Evolutionary conservation across 2,888 invertebrate species (phyloP), one percentile per base, ranked within the genome.

Genomic region (Oasisia sp.): DNA sequence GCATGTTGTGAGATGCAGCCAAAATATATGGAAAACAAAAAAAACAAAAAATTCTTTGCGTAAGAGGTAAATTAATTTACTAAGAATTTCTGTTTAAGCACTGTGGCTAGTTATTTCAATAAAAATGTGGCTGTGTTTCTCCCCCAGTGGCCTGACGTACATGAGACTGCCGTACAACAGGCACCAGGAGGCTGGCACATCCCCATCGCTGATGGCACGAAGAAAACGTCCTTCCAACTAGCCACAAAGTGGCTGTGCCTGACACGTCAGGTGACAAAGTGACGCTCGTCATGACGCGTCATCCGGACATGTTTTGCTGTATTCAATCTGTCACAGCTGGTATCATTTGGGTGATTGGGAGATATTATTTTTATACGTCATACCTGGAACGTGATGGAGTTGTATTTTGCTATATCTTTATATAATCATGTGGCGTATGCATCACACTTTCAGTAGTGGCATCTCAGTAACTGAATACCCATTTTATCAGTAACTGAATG

Each of bases 191-290:
- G 56, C 12, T 92, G 92, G 91, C 93, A 93, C 91, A 92, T 93
- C 32, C 93, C 93, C 27, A 91, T 92, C 32, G 4, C 32, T 44
- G 92, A 92, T 89, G 44, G 92, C 74, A 44, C 32, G n/a, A 90
- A 92, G 74, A 89, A 92, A 56, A 91, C 92, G 4, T 93, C 93
- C 56, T 92, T 92, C 45, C 74, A 93, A 38, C 91, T 92, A 89
- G 91, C 93, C 89, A 92, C 92, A 45, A 92, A 91, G 32, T 93
- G 93, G 93, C 11, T 92, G 32, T 93, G 93, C 90, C 27, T 93
- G 8, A 91, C 74, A 74, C 27, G 74, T 74, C 74, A 74, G 0
- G 27, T 74, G 3, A 74, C 74, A 74, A 74, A 74, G 74, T 74
- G 74, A 74, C 74, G 5, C 27, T 74, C n/a, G 27, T 27, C 74